These are phyloP conservation scores for Volucella zonaria DNA, from an alignment of 2,888 invertebrate genomes.

Conservation along the genomic window DNA sequence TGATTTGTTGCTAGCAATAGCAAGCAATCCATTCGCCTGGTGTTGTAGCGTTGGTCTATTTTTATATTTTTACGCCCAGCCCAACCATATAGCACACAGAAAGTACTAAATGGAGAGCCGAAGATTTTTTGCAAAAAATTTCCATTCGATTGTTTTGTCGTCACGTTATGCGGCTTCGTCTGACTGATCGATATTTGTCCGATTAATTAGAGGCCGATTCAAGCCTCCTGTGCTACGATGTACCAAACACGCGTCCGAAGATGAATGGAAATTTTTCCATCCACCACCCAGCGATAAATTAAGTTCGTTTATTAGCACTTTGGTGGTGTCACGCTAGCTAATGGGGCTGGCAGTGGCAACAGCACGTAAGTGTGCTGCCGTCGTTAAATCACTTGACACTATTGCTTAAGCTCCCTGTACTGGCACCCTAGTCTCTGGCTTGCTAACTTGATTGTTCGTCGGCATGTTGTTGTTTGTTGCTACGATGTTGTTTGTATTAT, in stretches of 20 bases:
- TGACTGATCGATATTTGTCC: slow-evolving; percentile 64
- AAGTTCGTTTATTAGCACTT: slow-evolving; percentile 62
- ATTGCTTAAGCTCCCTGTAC: too few species aligned
- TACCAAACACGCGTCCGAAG: slow-evolving; percentile 72
- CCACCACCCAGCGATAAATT: slow-evolving; percentile 56
- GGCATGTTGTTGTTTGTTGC: slow-evolving; percentile 43
- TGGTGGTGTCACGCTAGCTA: slow-evolving; percentile 54
- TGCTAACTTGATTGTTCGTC: neutral
- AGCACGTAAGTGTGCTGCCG: slow-evolving; percentile 55
- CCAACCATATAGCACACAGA: neutral
- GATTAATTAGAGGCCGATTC: slow-evolving; percentile 65
- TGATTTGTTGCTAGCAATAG: slow-evolving; percentile 23
- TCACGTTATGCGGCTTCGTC: slow-evolving; percentile 54
- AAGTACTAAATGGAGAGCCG: neutral
- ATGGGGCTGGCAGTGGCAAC: slow-evolving; percentile 48
- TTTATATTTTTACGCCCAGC: slow-evolving; percentile 54
- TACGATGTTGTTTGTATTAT: slow-evolving; percentile 57
- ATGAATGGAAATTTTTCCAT: slow-evolving; percentile 71
- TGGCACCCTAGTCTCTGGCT: neutral
- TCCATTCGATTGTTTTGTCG: slow-evolving; percentile 68
- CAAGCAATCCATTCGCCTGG: slow-evolving; percentile 34
- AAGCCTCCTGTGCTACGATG: slow-evolving; percentile 59
- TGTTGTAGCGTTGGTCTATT: slow-evolving; percentile 48
- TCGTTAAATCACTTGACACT: slow-evolving; percentile 33
- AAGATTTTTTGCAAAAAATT: slow-evolving; percentile 67